These are phyloP conservation scores for Platysternon megacephalum DNA, from an alignment of 2,113 vertebrate species.

Conservation along the genomic window DNA sequence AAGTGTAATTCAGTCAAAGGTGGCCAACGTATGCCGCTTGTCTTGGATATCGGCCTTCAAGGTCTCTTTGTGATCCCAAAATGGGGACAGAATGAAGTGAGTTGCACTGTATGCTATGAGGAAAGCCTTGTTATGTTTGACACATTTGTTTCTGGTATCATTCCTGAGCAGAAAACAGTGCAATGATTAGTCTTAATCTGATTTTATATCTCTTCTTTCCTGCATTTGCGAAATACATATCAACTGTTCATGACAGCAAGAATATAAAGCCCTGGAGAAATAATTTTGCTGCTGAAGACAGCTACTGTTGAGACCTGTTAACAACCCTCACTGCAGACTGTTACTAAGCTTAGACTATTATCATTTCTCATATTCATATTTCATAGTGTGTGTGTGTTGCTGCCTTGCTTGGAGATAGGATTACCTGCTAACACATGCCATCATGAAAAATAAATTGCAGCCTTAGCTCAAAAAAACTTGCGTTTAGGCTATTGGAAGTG, in stretches of 20 bases:
- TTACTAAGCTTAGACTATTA: not conserved
- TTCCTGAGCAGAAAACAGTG: not conserved
- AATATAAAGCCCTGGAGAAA: constrained; percentile 13
- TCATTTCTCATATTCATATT: not conserved
- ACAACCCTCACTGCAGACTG: accelerated
- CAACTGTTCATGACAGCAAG: not conserved
- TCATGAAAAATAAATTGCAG: not conserved
- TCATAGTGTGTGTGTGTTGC: accelerated
- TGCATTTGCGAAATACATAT: constrained; percentile 11
- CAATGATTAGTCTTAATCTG: not conserved
- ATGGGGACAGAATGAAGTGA: not conserved
- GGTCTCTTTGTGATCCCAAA: not conserved
- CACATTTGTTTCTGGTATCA: accelerated
- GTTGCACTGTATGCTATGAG: accelerated
- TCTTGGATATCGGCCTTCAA: not conserved
- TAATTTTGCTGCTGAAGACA: not conserved
- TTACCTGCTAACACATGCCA: not conserved
- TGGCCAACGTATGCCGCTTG: not conserved
- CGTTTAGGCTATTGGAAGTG: not conserved
- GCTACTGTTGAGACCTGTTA: not conserved
- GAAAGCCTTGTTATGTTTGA: not conserved
- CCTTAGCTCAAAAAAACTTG: not conserved
- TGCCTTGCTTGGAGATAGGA: not conserved
- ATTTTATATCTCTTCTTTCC: not conserved
- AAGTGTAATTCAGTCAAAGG: not conserved